Evolutionary conservation across 2,888 invertebrate species (phyloP), one percentile per base, ranked within the genome.

Genomic region (Melinaea menophilus): DNA sequence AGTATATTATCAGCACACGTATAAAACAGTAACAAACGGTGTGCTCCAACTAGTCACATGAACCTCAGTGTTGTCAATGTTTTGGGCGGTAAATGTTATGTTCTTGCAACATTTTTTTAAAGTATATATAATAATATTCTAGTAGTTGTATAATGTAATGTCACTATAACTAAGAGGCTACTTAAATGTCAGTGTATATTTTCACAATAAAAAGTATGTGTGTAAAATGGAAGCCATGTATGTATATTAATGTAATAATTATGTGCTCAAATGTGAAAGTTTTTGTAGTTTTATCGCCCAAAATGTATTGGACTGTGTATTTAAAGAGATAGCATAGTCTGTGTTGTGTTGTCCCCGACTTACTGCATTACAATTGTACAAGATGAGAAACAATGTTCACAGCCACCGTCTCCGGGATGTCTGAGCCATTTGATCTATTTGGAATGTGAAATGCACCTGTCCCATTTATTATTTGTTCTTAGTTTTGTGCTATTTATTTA

Each of bases 11-110:
- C 65, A 76, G 78, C 81, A 82, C 80, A 80, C 79, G 75, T 78
- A 51, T 31, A 31, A 51, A 81, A 82, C 77, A 77, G 75, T 78
- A 80, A 81, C 79, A 78, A 76, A 77, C 74, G 78, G 85, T 88
- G 88, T 88, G 86, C 80, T 68, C 76, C 78, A 79, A 85, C 90
- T 90, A 90, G 90, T 90, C 90, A 88, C 86, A 77, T 74, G 78
- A 86, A 84, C 85, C 85, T 82, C 81, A 69, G 64, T 72, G 63
- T 68, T 66, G 63, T 46, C 66, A 68, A 68, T 71, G 67, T 71
- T 72, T 72, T 71, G 69, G 71, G 69, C 64, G 63, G 63, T 66
- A 64, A 57, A 35, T 45, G 58, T 57, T 57, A 56, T 61, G 41
- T 56, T 58, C 35, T 37, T 54, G 22, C 51, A 34, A 41, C 41